Evolutionary conservation across 2,113 vertebrate genomes (phyloP).

Genomic region (Cervus canadensis): DNA sequence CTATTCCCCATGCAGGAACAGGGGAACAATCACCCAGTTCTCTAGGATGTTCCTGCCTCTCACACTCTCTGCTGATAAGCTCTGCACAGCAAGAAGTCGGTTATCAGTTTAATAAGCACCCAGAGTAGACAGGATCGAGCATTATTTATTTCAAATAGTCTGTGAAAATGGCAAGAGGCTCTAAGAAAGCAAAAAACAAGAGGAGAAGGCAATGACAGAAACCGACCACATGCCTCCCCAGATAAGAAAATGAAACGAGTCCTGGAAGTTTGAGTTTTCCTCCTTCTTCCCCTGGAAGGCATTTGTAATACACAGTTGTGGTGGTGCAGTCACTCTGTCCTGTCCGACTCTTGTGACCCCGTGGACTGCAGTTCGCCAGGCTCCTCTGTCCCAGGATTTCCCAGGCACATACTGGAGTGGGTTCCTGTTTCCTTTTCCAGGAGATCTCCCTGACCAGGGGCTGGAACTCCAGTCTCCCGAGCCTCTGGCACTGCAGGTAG

Average conservation of each 20-base stretch:
- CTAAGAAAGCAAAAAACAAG: not conserved
- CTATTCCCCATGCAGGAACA: not conserved
- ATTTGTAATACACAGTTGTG: not conserved
- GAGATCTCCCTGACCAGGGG: not conserved
- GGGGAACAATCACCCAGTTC: too few relatives aligned
- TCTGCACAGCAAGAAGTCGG: not conserved
- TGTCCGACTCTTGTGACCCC: not conserved
- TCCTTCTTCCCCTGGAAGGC: not conserved
- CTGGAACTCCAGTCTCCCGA: accelerated
- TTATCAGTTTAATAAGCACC: not conserved
- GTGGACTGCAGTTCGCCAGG: not conserved
- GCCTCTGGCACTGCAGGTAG: not conserved
- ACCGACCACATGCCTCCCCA: not conserved
- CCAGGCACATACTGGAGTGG: not conserved
- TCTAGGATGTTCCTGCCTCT: not conserved
- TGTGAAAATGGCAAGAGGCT: not conserved
- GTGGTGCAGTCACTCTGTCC: accelerated
- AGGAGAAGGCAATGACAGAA: not conserved
- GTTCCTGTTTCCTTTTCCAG: not conserved
- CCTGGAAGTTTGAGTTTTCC: not conserved
- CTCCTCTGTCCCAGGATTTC: not conserved
- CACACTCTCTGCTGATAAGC: not conserved
- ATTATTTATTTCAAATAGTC: not conserved
- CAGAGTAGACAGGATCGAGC: not conserved
- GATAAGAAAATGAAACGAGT: not conserved